These are phyloP conservation scores for Resseliella maxima DNA, from an alignment of 2,888 invertebrate species.

Conservation along the genomic window DNA sequence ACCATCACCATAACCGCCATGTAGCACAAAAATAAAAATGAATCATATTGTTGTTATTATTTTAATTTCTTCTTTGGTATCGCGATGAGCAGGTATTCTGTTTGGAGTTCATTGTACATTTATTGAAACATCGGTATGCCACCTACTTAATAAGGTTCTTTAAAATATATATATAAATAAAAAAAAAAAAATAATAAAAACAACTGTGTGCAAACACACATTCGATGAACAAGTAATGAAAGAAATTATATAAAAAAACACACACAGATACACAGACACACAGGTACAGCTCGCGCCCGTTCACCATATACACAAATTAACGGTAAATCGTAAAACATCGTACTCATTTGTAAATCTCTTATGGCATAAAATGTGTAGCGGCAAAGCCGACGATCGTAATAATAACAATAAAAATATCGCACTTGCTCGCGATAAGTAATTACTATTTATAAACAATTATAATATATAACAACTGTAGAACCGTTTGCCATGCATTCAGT, in stretches of 20 bases:
- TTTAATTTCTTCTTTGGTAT: neutral
- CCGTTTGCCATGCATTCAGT: neutral
- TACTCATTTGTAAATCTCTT: slow-evolving; percentile 6
- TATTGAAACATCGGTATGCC: slow-evolving; percentile 45
- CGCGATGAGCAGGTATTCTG: neutral
- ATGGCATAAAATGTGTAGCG: neutral
- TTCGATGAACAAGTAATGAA: neutral
- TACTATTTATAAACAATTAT: slow-evolving; percentile 19
- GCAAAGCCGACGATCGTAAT: slow-evolving; percentile 23
- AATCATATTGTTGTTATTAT: neutral
- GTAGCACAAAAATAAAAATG: neutral
- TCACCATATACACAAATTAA: slow-evolving; percentile 15
- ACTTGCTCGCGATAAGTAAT: slow-evolving; percentile 38
- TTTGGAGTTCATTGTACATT: slow-evolving; percentile 47
- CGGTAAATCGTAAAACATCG: slow-evolving; percentile 34
- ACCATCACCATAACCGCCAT: neutral
- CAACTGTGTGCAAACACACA: slow-evolving; percentile 28
- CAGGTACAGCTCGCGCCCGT: neutral
- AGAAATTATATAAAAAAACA: slow-evolving; percentile 12
- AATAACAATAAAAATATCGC: slow-evolving; percentile 38
- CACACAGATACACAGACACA: neutral
- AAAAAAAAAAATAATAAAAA: neutral
- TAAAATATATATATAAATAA: neutral
- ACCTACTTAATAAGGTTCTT: slow-evolving; percentile 41
- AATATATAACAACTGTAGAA: neutral